Percentiles rank a stretch among this genome's conserved stretches.
phyloP scores from a whole-genome alignment of 1,140 invertebrate species.

The Drosophila kurseongensis region DNA sequence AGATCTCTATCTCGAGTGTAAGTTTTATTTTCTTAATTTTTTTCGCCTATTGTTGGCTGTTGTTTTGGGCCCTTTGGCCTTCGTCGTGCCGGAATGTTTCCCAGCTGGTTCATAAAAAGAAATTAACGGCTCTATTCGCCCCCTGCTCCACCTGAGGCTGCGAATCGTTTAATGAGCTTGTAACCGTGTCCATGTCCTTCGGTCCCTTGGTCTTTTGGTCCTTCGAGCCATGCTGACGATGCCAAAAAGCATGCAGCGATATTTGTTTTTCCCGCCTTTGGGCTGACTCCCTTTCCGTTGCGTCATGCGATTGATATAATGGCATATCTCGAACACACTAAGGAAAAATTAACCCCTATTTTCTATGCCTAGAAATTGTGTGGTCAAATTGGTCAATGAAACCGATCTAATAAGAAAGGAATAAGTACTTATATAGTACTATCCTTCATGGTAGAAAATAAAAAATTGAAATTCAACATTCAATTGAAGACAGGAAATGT shows the following conservation, averaged over 20 bases:
- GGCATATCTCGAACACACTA: conserved; percentile 20
- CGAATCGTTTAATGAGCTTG: conserved; percentile 83
- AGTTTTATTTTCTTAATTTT: conserved; percentile 78
- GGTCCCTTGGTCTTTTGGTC: conserved; percentile 1
- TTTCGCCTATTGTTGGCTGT: conserved; percentile 9
- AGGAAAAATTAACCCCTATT: neutral
- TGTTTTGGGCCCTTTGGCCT: conserved; percentile 14
- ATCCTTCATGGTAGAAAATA: too few relatives aligned
- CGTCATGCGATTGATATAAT: conserved; percentile 59
- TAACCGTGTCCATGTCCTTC: conserved; percentile 37
- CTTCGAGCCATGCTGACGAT: conserved; percentile 44
- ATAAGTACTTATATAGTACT: too few relatives aligned
- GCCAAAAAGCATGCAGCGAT: conserved; percentile 46
- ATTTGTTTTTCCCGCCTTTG: conserved; percentile 29
- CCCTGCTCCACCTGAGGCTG: conserved; percentile 14
- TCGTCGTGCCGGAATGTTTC: conserved; percentile 72
- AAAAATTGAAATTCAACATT: too few relatives aligned
- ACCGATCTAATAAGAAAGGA: too few relatives aligned
- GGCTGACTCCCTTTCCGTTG: conserved; percentile 13
- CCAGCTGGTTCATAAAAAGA: conserved; percentile 85
- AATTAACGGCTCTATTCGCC: conserved; percentile 77
- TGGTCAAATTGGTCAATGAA: too few relatives aligned
- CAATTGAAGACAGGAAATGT: too few relatives aligned
- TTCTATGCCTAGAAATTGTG: too few relatives aligned
- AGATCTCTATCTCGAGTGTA: conserved; percentile 67